A percentile compares a stretch with the other conserved stretches of the same genome.
Evolutionary conservation across 2,113 vertebrate genomes (phyloP).

Genomic region (Sturnus vulgaris): DNA sequence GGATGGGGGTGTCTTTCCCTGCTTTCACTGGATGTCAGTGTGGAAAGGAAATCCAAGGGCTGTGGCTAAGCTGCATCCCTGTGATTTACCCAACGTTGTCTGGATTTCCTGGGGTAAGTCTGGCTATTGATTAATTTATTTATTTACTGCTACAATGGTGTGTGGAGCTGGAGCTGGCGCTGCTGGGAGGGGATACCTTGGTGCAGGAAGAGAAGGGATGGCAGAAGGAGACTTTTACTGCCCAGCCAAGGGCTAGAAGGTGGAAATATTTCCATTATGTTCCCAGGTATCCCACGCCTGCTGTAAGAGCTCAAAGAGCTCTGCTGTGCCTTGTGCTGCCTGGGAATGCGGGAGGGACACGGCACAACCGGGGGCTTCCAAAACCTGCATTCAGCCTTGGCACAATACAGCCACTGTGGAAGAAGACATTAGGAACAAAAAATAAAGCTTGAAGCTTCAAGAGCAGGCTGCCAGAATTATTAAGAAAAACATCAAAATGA

Average conservation of each 20-base stretch:
- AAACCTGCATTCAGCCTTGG: conserved; percentile 57
- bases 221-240: not conserved
- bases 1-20: not conserved
- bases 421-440: conserved; percentile 78
- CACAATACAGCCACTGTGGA: conserved; percentile 76
- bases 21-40: not conserved
- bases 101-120: not conserved
- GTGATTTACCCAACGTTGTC: not conserved
- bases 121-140: not conserved
- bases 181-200: not conserved
- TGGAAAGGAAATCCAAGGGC: not conserved
- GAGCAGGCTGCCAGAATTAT: conserved; percentile 76
- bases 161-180: not conserved
- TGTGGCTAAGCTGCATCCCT: not conserved
- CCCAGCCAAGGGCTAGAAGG: not conserved
- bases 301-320: not conserved
- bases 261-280: conserved; percentile 13
- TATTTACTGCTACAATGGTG: not conserved
- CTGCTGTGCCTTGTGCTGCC: conserved; percentile 17
- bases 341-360: not conserved
- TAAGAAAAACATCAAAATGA: conserved; percentile 79
- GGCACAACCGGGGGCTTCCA: not conserved
- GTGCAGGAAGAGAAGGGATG: not conserved
- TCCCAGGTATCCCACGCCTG: not conserved
- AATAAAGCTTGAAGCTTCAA: conserved; percentile 74